Evolutionary conservation across 2,888 invertebrate species (phyloP), one percentile per base, ranked within the genome.

Genomic region (Melolontha melolontha): DNA sequence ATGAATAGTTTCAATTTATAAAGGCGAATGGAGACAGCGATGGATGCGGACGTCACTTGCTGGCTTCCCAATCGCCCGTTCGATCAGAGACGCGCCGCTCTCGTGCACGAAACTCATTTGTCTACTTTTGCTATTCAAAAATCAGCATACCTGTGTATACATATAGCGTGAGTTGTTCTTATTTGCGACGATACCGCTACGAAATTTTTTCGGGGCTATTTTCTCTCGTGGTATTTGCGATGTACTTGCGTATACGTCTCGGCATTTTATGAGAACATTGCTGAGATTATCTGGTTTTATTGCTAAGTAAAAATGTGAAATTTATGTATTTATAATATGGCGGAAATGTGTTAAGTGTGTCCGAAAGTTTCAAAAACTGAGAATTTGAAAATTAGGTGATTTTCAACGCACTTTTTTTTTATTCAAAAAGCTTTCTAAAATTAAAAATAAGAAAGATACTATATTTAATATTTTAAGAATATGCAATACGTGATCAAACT

Each of bases 1-100:
- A 78, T 78, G 78, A 78, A 78, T 79, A 75, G 76, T 77, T 73
- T 70, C 70, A 72, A 75, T 76, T 77, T 75, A 75, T 75, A 76
- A 77, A 75, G 75, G 67, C 64, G 50, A 71, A 70, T 64, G 69
- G 69, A 72, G 78, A 78, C 77, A 75, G 72, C 73, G 76, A 78
- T 77, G 76, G 76, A 78, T 78, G 76, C 73, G 75, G 70, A 75
- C 73, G 78, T 78, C 78, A 77, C 74, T 75, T 75, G 74, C 75
- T 73, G 70, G 68, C 72, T 68, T 74, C 74, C 73, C 66, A 78
- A 78, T 77, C 76, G 69, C 72, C 70, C 74, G 69, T 75, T 75
- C 71, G 74, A 77, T 78, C 78, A 75, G 70, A 72, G 71, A 73
- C 72, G 75, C 73, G 75, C 72, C 74, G 72, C 74, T 73, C 75